Evolutionary conservation across 2,888 invertebrate genomes (phyloP), one percentile per base, ranked within the genome.

Genomic region (Tupiocoris notatus): DNA sequence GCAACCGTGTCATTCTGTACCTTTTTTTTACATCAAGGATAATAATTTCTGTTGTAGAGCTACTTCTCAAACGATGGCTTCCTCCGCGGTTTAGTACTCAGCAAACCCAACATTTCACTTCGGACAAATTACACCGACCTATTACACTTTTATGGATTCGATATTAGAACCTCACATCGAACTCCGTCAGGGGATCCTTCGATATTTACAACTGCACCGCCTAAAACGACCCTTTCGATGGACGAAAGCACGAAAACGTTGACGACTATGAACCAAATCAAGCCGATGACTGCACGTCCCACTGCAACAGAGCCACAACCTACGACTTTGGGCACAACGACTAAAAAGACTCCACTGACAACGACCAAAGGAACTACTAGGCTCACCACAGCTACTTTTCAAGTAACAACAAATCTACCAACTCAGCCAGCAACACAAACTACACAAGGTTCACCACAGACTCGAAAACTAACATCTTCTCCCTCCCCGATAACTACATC

Each of bases 51-150:
- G 20, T 78, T 86, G 78, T 86, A 92, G 94, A 93, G 92, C 67
- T 94, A 94, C 83, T 92, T 94, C 81, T 91, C 92, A 77, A 89
- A 90, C 81, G 92, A 94, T 82, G 93, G 93, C 57, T 93, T 93
- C 79, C 86, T 94, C 1, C 92, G 92, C 16, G 94, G 94, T 0
- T 84, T 94, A 77, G 92, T 92, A 7, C 85, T 94, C 58, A 94
- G 91, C 83, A 90, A 90, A 79, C 91, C 91, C 81, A 92, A 92
- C 82, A 90, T 93, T 0, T 90, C 89, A 2, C 88, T 94, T 64
- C 89, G 89, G 56, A 86, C 88, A n/a, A 89, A 89, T 79, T 94
- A 92, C 82, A 90, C 91, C 83, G 88, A 89, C 56, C 86, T 92
- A 66, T 83, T 94, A 54, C 86, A 88, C 79, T 93, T 93, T 83